Base-by-base conservation (phyloP, 2,797 vertebrate genomes). In the Leuciscus waleckii region DNA sequence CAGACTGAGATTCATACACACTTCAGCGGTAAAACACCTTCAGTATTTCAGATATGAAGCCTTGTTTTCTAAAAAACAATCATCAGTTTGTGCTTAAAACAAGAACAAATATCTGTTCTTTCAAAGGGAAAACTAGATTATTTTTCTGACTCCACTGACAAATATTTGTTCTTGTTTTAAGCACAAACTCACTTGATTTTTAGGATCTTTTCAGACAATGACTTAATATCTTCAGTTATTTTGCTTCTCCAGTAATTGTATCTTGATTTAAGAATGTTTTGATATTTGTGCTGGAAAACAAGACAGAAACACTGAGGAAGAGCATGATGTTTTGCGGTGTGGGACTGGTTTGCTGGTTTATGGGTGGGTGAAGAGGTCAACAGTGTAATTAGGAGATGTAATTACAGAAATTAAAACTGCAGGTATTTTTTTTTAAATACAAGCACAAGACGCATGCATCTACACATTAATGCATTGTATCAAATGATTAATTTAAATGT, bases 1-100 rank as follows among this genome's bases (percentile, higher is more conserved):
- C 68, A 58, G 10, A 14, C 43, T 46, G 43, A 46, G 51, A 82
- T 3, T 56, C 46, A 19, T 13, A 54, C 51, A 7, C 79, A 39
- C 37, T 46, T 63, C 29, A 63, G 1, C 56, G 81, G 81, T 82
- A 74, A 74, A 74, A 13, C 37, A 74, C 13, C 2, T 70, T 63
- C 58, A 14, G n/a, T 63, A 5, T 56, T 23, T 23, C 54, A 23
- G 7, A 46, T 46, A 46, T 1, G 13, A 46, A 46, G 13, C 13
- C 4, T 49, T 16, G 3, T 46, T 46, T 46, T 46, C 43, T 0
- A 16, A 14, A 49, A 49, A 49, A 49, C 14, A 16, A 49, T 16
- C 14, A 46, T 7, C 23, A 26, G n/a, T 61, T 26, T 13, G 23
- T 11, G 58, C 1, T 13, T 14, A 6, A 29, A 63, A 63, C 61